Evolutionary conservation across 2,797 vertebrate species (phyloP).

Genomic region (Tauraco hartlaubi): DNA sequence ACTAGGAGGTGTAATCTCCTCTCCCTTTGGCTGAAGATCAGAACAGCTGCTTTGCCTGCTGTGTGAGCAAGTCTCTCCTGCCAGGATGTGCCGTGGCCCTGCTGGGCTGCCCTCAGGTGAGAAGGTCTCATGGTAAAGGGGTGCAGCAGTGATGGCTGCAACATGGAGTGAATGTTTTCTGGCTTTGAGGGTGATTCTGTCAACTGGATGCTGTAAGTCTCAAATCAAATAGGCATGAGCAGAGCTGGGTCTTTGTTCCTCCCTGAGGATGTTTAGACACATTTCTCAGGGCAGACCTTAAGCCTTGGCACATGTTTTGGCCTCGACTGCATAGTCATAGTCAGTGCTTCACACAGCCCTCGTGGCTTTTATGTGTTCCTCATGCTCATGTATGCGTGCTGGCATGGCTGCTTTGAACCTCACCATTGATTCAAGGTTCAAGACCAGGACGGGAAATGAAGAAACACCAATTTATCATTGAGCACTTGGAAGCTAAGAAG

Average conservation of each 20-base stretch:
- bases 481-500: background rate
- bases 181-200: background rate
- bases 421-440: background rate
- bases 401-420: background rate
- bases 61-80: background rate
- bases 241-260: background rate
- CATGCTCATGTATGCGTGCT: fast-evolving
- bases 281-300: background rate
- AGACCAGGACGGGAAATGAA: background rate
- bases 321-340: background rate
- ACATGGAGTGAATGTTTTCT: background rate
- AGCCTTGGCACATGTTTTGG: background rate
- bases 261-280: background rate
- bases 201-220: background rate
- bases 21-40: background rate
- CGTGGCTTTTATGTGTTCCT: background rate
- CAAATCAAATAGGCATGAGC: background rate
- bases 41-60: background rate
- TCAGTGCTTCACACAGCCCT: background rate
- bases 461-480: background rate
- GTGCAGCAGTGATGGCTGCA: background rate
- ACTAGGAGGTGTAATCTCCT: background rate
- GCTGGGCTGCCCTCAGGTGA: background rate
- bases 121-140: background rate
- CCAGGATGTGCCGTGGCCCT: background rate